Percentiles rank a stretch among this genome's conserved stretches.
Conservation (phyloP, 2,888 invertebrate species). For the Protodeltote pygarga region DNA sequence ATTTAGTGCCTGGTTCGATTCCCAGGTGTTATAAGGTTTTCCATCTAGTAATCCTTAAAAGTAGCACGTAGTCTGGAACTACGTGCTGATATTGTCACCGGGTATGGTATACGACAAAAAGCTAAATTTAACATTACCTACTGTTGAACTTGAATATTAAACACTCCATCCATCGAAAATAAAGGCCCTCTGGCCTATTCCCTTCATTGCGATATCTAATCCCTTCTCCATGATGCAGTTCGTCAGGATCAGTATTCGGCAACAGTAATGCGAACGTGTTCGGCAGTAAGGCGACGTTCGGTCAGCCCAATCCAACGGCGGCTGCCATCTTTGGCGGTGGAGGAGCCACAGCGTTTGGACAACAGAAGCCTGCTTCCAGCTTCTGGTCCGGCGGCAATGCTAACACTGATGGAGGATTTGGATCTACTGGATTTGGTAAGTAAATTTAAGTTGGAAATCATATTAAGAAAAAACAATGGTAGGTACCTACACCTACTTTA, state of each 20-base stretch:
- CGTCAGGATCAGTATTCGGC: constrained; percentile 72
- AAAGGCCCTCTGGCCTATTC: too few relatives aligned
- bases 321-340: constrained; percentile 72
- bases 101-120: too few relatives aligned
- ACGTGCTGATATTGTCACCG: too few relatives aligned
- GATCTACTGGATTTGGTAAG: constrained; percentile 72
- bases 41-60: too few relatives aligned
- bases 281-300: constrained; percentile 72
- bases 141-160: too few relatives aligned
- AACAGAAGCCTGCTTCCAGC: constrained; percentile 66
- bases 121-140: too few relatives aligned
- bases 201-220: not conserved
- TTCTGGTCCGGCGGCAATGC: constrained; percentile 70
- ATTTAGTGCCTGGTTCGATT: too few relatives aligned
- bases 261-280: constrained; percentile 68
- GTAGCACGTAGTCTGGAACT: too few relatives aligned
- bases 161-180: too few relatives aligned
- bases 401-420: constrained; percentile 64
- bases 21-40: too few relatives aligned
- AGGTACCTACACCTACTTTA: too few relatives aligned
- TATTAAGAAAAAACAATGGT: too few relatives aligned
- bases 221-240: constrained; percentile 37
- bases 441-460: not conserved
- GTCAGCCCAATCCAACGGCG: constrained; percentile 66
- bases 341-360: constrained; percentile 59